These are phyloP conservation scores for Himalopsyche japonica DNA, from an alignment of 2,888 invertebrate genomes.

Conservation along the genomic window DNA sequence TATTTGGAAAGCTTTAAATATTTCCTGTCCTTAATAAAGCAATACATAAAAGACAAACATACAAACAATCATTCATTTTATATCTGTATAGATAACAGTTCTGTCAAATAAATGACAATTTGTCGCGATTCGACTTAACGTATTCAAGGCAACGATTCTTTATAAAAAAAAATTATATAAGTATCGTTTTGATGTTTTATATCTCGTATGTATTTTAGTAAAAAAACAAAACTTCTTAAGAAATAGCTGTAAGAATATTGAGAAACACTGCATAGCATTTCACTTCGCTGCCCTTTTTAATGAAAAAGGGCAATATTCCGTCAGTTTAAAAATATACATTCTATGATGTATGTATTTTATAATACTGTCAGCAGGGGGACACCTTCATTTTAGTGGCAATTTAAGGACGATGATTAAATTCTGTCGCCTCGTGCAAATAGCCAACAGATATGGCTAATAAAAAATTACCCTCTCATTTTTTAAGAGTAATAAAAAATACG, in stretches of 20 bases:
- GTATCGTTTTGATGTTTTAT: too few species aligned
- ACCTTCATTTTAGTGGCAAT: not conserved
- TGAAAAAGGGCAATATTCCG: constrained; percentile 2
- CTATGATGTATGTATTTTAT: not conserved
- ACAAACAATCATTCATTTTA: too few species aligned
- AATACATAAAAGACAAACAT: too few species aligned
- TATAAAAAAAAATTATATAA: too few species aligned
- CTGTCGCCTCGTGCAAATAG: not conserved
- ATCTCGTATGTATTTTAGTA: too few species aligned
- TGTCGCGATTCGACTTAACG: too few species aligned
- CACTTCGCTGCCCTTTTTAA: not conserved
- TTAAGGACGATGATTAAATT: not conserved
- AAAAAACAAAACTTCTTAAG: too few species aligned
- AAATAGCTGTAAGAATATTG: not conserved
- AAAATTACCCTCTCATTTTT: not conserved
- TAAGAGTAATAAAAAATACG: not conserved
- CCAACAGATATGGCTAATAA: not conserved
- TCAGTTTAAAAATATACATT: not conserved
- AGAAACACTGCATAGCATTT: not conserved
- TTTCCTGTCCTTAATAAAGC: too few species aligned
- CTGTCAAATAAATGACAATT: too few species aligned
- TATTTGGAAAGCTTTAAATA: too few species aligned
- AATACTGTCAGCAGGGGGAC: not conserved
- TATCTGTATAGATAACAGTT: too few species aligned
- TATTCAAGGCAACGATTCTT: too few species aligned